Base-by-base conservation (phyloP, 2,113 vertebrate species). In the Theristicus caerulescens region DNA sequence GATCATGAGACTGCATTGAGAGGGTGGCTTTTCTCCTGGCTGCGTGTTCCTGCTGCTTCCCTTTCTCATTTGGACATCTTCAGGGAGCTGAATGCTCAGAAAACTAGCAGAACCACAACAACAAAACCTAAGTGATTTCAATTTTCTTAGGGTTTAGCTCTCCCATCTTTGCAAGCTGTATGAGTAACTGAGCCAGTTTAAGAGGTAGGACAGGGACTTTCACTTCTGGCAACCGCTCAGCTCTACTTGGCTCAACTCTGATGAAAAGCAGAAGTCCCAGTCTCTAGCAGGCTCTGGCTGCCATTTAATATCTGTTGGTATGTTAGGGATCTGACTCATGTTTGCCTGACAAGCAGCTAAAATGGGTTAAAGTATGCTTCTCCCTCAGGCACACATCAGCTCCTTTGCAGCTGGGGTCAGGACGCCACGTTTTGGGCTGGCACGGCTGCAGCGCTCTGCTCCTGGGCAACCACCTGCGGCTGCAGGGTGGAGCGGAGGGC, bases 261-360 rank as follows among this genome's bases (percentile, higher is more conserved):
- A 85, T 18, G 70, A 92, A 57, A 94, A 54, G 57, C 94, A 95
- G 65, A 89, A 96, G 61, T 74, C 36, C 24, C 66, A 42, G 81
- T 52, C 82, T 82, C 87, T 67, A 66, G 66, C 57, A 86, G 46
- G 58, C 40, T 95, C 62, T 80, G 84, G 36, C 54, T 82, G 90
- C 76, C 87, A 94, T 95, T 77, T 95, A 95, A 77, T 94, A 77
- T 86, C 62, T 93, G 27, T 38, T 80, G 66, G 82, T 91, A 87
- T 93, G 84, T 72, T 85, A 94, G 54, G 34, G 94, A 90, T 91
- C 79, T 95, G 94, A 95, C 78, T 96, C 74, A 69, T 54, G 74
- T 90, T 96, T 49, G 3, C 78, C 83, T 91, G 88, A 88, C 86
- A 84, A 88, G 91, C 55, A 94, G 72, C 94, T 96, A 91, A 89